phyloP scores from a whole-genome alignment of 2,888 invertebrate genomes.

The Ashinkailepas kermadecensis region DNA sequence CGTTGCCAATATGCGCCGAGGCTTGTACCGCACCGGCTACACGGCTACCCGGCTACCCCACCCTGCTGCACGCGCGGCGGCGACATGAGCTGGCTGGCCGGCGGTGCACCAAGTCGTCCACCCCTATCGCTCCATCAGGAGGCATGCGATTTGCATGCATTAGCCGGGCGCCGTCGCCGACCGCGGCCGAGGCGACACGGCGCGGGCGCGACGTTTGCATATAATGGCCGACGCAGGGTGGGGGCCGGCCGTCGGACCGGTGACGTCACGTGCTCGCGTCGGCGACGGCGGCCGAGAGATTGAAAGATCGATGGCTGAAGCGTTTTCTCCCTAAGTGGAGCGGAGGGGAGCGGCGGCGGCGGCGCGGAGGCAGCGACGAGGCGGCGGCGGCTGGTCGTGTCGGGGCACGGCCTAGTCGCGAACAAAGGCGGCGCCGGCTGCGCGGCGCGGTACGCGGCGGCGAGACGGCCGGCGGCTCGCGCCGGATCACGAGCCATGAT shows the following conservation, averaged over 20 bases:
- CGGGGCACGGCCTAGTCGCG: neutral
- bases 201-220: neutral
- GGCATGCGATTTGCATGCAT: constrained; percentile 21
- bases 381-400: neutral
- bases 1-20: neutral
- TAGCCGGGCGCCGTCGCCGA: neutral
- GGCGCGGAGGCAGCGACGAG: neutral
- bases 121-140: constrained; percentile 8
- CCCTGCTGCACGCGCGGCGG: neutral
- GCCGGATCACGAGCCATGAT: neutral
- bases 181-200: neutral
- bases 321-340: constrained; percentile 20
- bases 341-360: constrained; percentile 18
- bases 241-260: neutral
- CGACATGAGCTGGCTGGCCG: neutral
- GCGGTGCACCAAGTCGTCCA: neutral
- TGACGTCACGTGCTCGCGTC: constrained; percentile 1
- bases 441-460: neutral
- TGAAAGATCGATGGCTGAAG: constrained; percentile 22
- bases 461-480: neutral
- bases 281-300: constrained; percentile 13
- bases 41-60: too few species aligned
- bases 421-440: neutral
- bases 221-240: constrained; percentile 10
- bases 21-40: neutral